phyloP scores from a whole-genome alignment of 2,797 vertebrate genomes.

The Euthynnus affinis region DNA sequence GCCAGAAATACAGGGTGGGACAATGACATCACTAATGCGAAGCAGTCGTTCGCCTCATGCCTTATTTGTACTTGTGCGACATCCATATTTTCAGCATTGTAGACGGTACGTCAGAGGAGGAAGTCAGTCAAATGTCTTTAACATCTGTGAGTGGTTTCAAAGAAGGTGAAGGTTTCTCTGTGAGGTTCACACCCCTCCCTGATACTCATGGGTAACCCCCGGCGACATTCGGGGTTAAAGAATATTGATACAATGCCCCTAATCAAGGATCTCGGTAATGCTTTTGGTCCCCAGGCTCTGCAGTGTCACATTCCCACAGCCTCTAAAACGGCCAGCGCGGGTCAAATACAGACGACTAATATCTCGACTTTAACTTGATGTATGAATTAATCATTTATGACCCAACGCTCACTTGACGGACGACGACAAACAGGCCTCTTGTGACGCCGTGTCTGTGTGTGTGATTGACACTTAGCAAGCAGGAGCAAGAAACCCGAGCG shows the following conservation, averaged over 20 bases:
- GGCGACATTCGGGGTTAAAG: not conserved
- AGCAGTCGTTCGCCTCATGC: constrained; percentile 24
- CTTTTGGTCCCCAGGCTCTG: not conserved
- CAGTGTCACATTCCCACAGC: not conserved
- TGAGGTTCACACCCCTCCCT: not conserved
- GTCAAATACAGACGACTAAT: not conserved
- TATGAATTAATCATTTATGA: constrained; percentile 5
- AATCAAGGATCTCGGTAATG: not conserved
- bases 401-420: constrained; percentile 9
- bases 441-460: not conserved
- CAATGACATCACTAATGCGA: constrained; percentile 52
- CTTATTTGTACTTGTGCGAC: constrained; percentile 35
- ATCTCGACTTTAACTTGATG: not conserved
- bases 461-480: no score
- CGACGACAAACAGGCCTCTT: constrained; percentile 2
- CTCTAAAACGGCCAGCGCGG: not conserved
- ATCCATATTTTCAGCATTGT: constrained; percentile 8
- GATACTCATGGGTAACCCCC: not conserved
- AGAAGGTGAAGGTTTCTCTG: constrained; percentile 4
- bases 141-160: constrained; percentile 40
- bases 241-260: not conserved
- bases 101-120: constrained; percentile 46
- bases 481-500: no score
- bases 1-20: constrained; percentile 35
- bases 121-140: constrained; percentile 30